These are phyloP conservation scores for Crypturellus tataupa DNA, from an alignment of 2,797 vertebrate genomes.

Conservation along the genomic window DNA sequence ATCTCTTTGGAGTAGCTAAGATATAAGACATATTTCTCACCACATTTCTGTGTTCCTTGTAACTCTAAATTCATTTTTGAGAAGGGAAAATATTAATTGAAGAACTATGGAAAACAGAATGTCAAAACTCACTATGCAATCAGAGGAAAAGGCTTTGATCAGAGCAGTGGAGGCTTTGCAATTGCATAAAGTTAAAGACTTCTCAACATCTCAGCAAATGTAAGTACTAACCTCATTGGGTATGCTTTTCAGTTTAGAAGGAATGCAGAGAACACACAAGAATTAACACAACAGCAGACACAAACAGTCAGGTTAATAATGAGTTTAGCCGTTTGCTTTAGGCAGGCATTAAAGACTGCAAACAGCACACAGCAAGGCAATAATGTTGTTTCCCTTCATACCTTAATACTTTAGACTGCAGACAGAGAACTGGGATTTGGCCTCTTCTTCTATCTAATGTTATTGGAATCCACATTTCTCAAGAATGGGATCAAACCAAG, in stretches of 20 bases:
- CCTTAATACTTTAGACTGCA: not conserved
- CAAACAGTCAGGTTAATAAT: not conserved
- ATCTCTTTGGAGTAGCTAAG: not conserved
- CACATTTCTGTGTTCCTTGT: not conserved
- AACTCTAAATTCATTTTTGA: not conserved
- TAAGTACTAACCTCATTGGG: not conserved
- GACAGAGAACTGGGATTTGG: not conserved
- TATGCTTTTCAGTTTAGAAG: not conserved
- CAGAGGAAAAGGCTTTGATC: not conserved
- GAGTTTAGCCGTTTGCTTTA: not conserved
- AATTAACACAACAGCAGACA: not conserved
- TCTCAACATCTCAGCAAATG: not conserved
- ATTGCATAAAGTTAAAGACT: not conserved
- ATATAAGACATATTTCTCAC: not conserved
- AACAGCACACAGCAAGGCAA: not conserved
- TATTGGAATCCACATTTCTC: not conserved
- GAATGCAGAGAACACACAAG: not conserved
- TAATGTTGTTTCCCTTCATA: not conserved
- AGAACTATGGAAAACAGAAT: not conserved
- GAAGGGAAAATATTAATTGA: not conserved
- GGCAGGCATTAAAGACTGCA: not conserved
- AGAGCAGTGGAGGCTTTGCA: not conserved
- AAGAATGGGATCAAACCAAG: not conserved
- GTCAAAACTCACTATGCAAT: not conserved
- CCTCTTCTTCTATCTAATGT: not conserved